Evolutionary conservation across 37 sponge, comb jelly and placozoan species (phyloP).

Genomic region (Haliclona indistincta): DNA sequence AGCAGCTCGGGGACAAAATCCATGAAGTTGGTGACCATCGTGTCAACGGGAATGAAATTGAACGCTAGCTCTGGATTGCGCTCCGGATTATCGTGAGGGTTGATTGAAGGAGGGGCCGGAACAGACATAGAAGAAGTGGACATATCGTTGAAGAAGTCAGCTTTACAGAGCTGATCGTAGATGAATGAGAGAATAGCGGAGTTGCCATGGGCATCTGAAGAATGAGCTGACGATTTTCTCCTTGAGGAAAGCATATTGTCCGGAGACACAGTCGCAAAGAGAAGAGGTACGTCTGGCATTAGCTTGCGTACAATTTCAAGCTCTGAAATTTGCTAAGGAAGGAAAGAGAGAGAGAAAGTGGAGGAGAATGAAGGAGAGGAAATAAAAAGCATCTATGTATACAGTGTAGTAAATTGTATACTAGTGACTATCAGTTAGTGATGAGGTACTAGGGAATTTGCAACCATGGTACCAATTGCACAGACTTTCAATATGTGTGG

Average conservation of each 20-base stretch:
- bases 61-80: constrained; percentile 49
- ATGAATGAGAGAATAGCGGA: constrained; percentile 11
- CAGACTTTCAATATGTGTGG: too few relatives aligned
- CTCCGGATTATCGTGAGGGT: constrained; percentile 62
- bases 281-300: constrained; percentile 65
- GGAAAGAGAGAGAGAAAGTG: constrained; percentile 4
- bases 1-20: constrained; percentile 64
- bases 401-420: too few relatives aligned
- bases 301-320: constrained; percentile 43
- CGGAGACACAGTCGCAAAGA: constrained; percentile 45
- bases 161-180: constrained; percentile 49
- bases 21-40: constrained; percentile 56
- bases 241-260: constrained; percentile 9
- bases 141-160: constrained; percentile 39
- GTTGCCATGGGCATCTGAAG: neutral
- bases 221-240: neutral
- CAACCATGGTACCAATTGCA: too few relatives aligned
- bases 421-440: too few relatives aligned
- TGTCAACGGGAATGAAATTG: constrained; percentile 80
- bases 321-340: constrained; percentile 39
- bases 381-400: too few relatives aligned
- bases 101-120: constrained; percentile 2
- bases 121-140: neutral
- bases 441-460: too few relatives aligned
- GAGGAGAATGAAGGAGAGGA: neutral